Evolutionary conservation across 2,113 vertebrate genomes (phyloP).

Genomic region (Prionailurus viverrinus): DNA sequence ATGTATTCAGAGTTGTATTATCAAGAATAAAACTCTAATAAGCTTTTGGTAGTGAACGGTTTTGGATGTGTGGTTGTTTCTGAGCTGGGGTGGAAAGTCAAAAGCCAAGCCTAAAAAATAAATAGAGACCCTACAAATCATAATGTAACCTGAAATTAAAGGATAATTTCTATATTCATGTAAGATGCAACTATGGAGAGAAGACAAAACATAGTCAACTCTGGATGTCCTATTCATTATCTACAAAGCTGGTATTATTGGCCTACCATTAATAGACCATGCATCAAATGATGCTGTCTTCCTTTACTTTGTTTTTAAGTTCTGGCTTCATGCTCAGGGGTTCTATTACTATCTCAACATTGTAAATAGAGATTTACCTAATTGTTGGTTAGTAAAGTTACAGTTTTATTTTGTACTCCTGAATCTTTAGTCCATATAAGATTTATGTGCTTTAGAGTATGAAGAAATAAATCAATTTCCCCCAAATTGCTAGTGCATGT

Average conservation of each 20-base stretch:
- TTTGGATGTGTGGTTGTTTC: background rate
- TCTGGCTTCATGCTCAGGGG: constrained; percentile 35
- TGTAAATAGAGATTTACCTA: constrained; percentile 17
- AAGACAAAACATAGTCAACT: constrained; percentile 1
- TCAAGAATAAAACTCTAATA: background rate
- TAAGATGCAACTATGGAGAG: background rate
- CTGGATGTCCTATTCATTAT: background rate
- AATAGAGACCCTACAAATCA: constrained; percentile 8
- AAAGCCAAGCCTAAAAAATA: constrained; percentile 40
- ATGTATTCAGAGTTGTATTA: background rate
- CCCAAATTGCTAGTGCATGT: background rate
- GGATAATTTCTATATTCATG: constrained; percentile 13
- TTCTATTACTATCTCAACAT: background rate
- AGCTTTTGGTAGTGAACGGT: background rate
- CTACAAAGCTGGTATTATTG: background rate
- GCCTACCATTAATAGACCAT: background rate
- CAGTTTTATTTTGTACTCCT: background rate
- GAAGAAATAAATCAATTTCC: background rate
- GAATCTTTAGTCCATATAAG: background rate
- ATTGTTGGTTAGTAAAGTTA: background rate
- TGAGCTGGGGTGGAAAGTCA: background rate
- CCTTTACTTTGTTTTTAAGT: constrained; percentile 26
- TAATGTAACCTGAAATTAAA: background rate
- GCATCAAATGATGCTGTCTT: background rate
- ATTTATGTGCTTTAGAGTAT: background rate